Percentiles rank a stretch among this genome's conserved stretches.
These are phyloP conservation scores for Bettongia penicillata DNA, from an alignment of 2,113 vertebrate species.

Conservation along the genomic window DNA sequence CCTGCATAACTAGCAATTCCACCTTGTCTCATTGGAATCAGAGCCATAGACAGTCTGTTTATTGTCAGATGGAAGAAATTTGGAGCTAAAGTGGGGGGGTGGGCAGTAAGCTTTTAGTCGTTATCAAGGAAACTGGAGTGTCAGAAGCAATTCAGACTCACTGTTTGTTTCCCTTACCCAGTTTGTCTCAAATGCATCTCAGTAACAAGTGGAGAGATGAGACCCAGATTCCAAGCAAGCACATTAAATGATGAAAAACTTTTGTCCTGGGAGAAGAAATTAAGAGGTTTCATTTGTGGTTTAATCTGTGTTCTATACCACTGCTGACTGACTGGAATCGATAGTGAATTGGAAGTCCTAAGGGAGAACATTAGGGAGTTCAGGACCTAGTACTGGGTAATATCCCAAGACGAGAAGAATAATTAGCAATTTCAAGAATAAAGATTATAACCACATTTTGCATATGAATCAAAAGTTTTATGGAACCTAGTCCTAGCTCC, in stretches of 20 bases:
- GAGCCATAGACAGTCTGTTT: background rate
- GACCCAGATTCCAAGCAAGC: conserved; percentile 13
- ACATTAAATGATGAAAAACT: conserved; percentile 57
- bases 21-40: conserved; percentile 38
- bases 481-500: background rate
- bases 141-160: conserved; percentile 22
- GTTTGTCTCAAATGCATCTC: conserved; percentile 17
- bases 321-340: background rate
- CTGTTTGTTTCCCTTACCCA: background rate
- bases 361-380: background rate
- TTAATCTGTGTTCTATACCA: background rate
- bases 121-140: conserved; percentile 6
- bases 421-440: background rate
- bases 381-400: background rate
- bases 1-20: background rate
- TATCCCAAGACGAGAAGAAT: background rate
- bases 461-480: background rate
- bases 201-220: background rate
- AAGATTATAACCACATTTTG: background rate
- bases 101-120: background rate
- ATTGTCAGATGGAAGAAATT: conserved; percentile 30
- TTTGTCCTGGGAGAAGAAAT: conserved; percentile 49
- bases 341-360: background rate
- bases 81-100: conserved; percentile 13
- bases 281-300: conserved; percentile 43